Base-by-base conservation (phyloP, 2,888 invertebrate genomes). In the Ichneumoninae sp. region DNA sequence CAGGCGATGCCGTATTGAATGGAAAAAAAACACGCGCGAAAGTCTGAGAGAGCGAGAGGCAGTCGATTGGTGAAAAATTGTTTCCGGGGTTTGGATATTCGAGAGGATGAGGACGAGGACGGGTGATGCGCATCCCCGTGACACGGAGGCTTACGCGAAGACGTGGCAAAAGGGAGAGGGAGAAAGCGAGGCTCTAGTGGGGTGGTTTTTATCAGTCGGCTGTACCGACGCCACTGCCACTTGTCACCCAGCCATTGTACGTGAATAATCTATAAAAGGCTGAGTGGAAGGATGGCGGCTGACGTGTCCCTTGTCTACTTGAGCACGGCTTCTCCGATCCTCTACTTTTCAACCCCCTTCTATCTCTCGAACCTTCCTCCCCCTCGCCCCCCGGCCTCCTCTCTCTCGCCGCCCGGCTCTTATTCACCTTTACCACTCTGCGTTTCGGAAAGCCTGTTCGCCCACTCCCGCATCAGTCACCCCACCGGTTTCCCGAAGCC, bases 211-310 rank as follows among this genome's bases (percentile, higher is more conserved):
- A 70, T 76, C 66, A 68, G 80, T 72, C 72, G 57, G 68, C 74
- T 77, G 70, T 72, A 54, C 40, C 44, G 47, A 71, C 52, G 65
- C 40, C 77, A 72, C 44, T 47, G 88, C 89, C 89, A 92, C 91
- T 91, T 90, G 91, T 91, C 92, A 91, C 90, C 88, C 91, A 87
- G 88, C 90, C 89, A 90, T 91, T 92, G 91, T 92, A 92, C 91
- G 92, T 92, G 92, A 93, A 93, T 92, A 93, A 93, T 93, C 92
- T 93, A 93, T 92, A 92, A 93, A 93, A 93, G 92, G 91, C 92
- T 91, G 91, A 92, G 92, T 91, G 91, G 91, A 91, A 90, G 91
- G 90, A 91, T 89, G 90, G 88, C 87, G 90, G 90, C 91, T 90
- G 91, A 91, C 91, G 90, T 91, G 91, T 91, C 92, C 92, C 93